Evolutionary conservation across 2,113 vertebrate species (phyloP).

Genomic region (Cardinalis cardinalis): DNA sequence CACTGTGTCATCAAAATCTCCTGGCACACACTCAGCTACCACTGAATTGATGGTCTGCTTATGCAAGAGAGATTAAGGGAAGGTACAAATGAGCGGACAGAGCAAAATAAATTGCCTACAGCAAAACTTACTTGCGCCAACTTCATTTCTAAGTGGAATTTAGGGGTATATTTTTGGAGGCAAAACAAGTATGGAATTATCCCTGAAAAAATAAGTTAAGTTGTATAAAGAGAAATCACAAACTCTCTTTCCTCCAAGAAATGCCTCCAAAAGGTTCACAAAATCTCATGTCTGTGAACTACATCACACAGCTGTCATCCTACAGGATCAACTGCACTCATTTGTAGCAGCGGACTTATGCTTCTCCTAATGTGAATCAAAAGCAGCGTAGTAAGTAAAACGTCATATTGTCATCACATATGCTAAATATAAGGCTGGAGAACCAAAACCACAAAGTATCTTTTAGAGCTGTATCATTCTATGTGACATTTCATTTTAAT

Average conservation of each 20-base stretch:
- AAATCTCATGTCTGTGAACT: background rate
- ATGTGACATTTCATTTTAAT: constrained; percentile 37
- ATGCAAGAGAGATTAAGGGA: constrained; percentile 45
- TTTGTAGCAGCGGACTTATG: constrained; percentile 11
- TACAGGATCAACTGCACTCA: background rate
- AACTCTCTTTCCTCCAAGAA: background rate
- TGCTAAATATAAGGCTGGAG: background rate
- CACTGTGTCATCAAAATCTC: constrained; percentile 4
- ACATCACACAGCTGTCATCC: background rate
- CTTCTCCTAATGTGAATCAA: background rate
- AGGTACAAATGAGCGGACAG: background rate
- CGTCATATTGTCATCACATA: constrained; percentile 7
- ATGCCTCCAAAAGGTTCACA: background rate
- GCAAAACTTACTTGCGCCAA: constrained; percentile 7
- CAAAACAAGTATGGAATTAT: background rate
- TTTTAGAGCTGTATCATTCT: constrained; percentile 5
- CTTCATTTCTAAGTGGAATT: constrained; percentile 27
- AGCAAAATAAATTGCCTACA: constrained; percentile 24
- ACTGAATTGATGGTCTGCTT: constrained; percentile 9
- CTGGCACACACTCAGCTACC: background rate
- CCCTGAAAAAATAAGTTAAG: constrained; percentile 4
- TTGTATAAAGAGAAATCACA: background rate
- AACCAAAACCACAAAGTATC: constrained; percentile 32
- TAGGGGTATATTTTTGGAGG: background rate
- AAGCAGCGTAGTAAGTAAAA: background rate